A percentile compares a stretch with the other conserved stretches of the same genome.
Conservation (phyloP, 1,140 invertebrate species). For the Drosophila triauraria region DNA sequence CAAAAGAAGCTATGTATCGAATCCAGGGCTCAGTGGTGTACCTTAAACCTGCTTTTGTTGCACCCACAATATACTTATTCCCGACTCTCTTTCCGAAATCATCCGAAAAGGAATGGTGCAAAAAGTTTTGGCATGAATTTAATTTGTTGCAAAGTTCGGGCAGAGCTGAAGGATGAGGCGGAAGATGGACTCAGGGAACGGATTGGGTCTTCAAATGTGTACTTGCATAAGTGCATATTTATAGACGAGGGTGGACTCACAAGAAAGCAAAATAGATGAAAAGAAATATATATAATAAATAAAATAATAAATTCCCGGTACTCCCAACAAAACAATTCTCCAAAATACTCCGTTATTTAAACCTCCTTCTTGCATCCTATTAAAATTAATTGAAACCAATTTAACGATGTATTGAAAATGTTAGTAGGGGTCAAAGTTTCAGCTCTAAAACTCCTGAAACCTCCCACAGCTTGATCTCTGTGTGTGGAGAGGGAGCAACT, state of each 20-base stretch:
- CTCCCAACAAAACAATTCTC: too few relatives aligned
- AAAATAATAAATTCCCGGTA: background rate
- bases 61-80: background rate
- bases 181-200: background rate
- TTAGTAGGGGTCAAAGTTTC: too few relatives aligned
- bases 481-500: conserved; percentile 4
- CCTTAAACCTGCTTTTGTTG: conserved; percentile 8
- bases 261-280: background rate
- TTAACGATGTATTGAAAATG: too few relatives aligned
- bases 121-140: conserved; percentile 52
- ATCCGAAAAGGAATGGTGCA: conserved; percentile 14
- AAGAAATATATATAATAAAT: background rate
- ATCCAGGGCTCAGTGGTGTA: conserved; percentile 17
- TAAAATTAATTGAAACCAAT: too few relatives aligned
- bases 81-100: background rate
- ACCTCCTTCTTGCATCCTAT: too few relatives aligned
- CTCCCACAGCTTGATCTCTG: conserved; percentile 4
- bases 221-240: conserved; percentile 36
- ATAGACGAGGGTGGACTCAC: conserved; percentile 20
- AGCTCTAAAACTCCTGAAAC: background rate
- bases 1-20: conserved; percentile 63
- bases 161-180: conserved; percentile 20
- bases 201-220: conserved; percentile 21
- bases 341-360: too few relatives aligned
- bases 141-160: conserved; percentile 55